Base-by-base conservation (phyloP, 2,113 vertebrate genomes). In the Lepus americanus region DNA sequence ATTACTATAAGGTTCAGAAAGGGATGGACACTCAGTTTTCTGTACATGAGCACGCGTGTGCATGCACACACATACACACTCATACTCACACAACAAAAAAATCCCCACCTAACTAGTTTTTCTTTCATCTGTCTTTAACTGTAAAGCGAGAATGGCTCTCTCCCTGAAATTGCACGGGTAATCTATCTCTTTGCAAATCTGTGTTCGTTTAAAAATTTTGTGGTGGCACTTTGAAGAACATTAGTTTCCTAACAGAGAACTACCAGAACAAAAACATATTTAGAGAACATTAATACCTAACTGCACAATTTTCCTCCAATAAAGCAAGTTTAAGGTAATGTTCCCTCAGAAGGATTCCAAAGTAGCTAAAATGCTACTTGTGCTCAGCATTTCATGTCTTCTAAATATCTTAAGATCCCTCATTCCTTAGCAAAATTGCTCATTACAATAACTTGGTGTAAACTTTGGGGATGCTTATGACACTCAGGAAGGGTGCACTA, bases 1-100 rank as follows among this genome's bases (percentile, higher is more conserved):
- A 72, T 84, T 70, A 53, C 90, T 89, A 66, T 85, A 95, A 66
- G 79, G 76, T 59, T 93, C 89, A 51, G n/a, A n/a, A 59, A 85
- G 31, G 61, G 53, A 81, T 9, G 14, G 55, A 12, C 1, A 59
- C 23, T 53, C 29, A 22, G 14, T 66, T 69, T 76, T 51, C 23
- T 19, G 14, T 39, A 6, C 25, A 53, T 51, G 7, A 19, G 27
- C 2, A n/a, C 3, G 17, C 44, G 44, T 44, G 44, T 44, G 44
- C 6, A 33, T 6, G 14, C 11, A 6, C 67, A 31, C 67, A 69
- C 69, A 9, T 16, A 20, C 11, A 23, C 74, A 51, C 39, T 19
- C 55, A 59, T 59, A 59, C 17, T 14, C 55, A 59, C 13, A 59
- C 55, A 14, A 59, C 14, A 59, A 59, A 10, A 27, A 44, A 4